Evolutionary conservation across 2,888 invertebrate species (phyloP).

Genomic region (Sesamia inferens): DNA sequence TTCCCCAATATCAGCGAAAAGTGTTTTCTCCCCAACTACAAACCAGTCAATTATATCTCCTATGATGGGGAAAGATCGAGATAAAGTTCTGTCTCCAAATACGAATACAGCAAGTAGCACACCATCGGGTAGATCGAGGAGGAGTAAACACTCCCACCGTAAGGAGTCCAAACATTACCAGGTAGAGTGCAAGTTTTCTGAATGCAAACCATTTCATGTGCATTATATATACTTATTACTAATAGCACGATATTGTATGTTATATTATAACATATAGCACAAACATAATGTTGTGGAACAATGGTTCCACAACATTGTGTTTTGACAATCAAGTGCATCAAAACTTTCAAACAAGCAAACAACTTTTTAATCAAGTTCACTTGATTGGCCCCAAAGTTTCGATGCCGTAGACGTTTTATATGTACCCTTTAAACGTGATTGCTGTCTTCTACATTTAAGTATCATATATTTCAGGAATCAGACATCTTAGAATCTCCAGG

Average conservation of each 20-base stretch:
- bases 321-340: no score
- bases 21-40: slow-evolving; percentile 86
- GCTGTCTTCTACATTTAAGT: background rate
- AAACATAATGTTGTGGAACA: slow-evolving; percentile 8
- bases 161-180: slow-evolving; percentile 93
- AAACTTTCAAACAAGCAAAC: no score
- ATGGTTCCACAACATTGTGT: background rate
- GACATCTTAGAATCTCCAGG: slow-evolving; percentile 96
- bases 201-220: slow-evolving; percentile 52
- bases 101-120: slow-evolving; percentile 88
- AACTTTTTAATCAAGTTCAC: background rate
- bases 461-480: slow-evolving; percentile 90
- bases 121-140: slow-evolving; percentile 89
- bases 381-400: background rate
- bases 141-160: slow-evolving; percentile 90
- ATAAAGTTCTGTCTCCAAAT: slow-evolving; percentile 85
- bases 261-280: slow-evolving; percentile 29
- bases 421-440: no score
- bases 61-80: slow-evolving; percentile 82
- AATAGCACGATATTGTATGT: slow-evolving; percentile 71
- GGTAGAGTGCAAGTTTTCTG: slow-evolving; percentile 78
- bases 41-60: slow-evolving; percentile 86
- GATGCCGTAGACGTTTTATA: background rate
- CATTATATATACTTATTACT: slow-evolving; percentile 66
- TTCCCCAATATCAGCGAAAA: slow-evolving; percentile 86